Conservation (phyloP, 2,113 vertebrate genomes). For the Chiloscyllium plagiosum region DNA sequence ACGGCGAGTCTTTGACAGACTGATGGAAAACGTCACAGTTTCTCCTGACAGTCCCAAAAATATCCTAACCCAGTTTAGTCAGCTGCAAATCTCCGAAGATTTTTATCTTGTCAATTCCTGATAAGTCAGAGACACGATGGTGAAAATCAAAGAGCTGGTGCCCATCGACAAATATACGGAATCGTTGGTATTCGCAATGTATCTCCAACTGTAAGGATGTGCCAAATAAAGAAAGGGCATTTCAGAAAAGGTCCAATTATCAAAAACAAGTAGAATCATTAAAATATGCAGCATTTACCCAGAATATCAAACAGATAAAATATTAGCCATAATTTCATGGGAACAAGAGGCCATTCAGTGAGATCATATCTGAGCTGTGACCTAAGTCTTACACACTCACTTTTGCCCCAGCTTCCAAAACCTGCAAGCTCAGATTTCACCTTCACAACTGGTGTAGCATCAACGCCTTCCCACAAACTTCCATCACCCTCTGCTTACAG, state of each 20-base stretch:
- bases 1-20: conserved; percentile 12
- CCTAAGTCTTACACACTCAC: background rate
- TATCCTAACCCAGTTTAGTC: conserved; percentile 86
- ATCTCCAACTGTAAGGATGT: conserved; percentile 80
- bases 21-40: background rate
- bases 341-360: background rate
- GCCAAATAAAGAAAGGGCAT: conserved; percentile 38
- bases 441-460: background rate
- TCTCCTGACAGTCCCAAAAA: background rate
- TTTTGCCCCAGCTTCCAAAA: no score
- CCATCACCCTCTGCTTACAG: background rate
- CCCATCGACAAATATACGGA: conserved; percentile 97
- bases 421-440: background rate
- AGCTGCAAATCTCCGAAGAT: conserved; percentile 93
- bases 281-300: background rate
- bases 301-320: background rate
- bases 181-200: conserved; percentile 93
- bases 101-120: conserved; percentile 87
- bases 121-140: conserved; percentile 86
- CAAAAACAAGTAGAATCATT: background rate
- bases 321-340: background rate
- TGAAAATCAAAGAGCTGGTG: conserved; percentile 99
- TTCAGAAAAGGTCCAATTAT: conserved; percentile 26
- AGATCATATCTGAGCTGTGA: background rate
- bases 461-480: background rate